Evolutionary conservation across 2,888 invertebrate species (phyloP), one percentile per base, ranked within the genome.

Genomic region (Callinectes sapidus): DNA sequence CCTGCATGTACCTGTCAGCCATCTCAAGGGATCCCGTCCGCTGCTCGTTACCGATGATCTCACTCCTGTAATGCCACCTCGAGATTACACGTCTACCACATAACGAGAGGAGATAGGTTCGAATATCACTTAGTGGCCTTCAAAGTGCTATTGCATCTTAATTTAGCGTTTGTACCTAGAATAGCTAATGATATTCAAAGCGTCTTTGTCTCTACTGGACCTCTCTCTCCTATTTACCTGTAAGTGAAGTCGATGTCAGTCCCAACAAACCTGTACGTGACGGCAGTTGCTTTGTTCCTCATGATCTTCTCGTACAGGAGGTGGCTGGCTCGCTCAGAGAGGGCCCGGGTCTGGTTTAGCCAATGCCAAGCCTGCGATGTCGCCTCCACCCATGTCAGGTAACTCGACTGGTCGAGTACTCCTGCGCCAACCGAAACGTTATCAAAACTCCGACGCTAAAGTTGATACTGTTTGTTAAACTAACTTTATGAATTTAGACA

Each of bases 281-380:
- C n/a, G 71, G 71, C 71, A 71, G 71, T 71, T 23, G 28, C 71
- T 71, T n/a, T 71, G 71, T 71, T 28, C n/a, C 13, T 81, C n/a
- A 35, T 32, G 32, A 81, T 81, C 81, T 81, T 81, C 16, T 35
- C 35, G 81, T 35, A 81, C 35, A 81, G 81, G 35, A 81, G 32
- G 35, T 2, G 81, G 32, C 35, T 32, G 81, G 35, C 35, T 35
- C 32, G 35, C 16, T 32, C 16, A n/a, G 81, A 92, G 23, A 92
- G 32, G 42, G 81, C 66, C 18, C 90, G 35, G n/a, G 91, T 91
- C 54, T 92, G 92, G 89, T 92, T 91, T 0, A 92, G 92, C 92
- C 92, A 92, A 32, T 90, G 87, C 89, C 92, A 90, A 0, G 92
- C 92, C 86, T 90, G 88, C n/a, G 92, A 90, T 1, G 39, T 91